phyloP scores from a whole-genome alignment of 2,888 invertebrate genomes.

The Tyria jacobaeae region DNA sequence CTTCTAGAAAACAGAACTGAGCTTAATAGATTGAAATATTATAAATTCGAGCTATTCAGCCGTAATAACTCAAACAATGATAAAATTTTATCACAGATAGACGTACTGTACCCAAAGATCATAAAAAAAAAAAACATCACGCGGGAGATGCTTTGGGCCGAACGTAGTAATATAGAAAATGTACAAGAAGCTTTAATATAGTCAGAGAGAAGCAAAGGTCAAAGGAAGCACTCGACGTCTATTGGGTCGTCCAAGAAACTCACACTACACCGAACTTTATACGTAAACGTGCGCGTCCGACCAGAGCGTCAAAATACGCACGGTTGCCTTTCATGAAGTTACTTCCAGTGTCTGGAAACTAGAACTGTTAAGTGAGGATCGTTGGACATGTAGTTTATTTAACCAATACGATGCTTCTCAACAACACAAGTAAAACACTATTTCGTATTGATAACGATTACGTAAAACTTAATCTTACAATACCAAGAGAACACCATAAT shows the following conservation, averaged over 20 bases:
- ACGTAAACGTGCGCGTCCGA: slow-evolving; percentile 16
- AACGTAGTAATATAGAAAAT: not conserved
- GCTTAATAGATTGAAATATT: too few species aligned
- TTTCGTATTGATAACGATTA: too few species aligned
- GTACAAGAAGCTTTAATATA: not conserved
- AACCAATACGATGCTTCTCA: not conserved
- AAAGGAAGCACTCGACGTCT: slow-evolving; percentile 8
- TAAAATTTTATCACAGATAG: too few species aligned
- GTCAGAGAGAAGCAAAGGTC: not conserved
- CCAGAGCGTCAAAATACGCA: slow-evolving; percentile 22
- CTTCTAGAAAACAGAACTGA: too few species aligned
- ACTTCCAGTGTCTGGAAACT: slow-evolving; percentile 11
- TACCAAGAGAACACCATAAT: too few species aligned
- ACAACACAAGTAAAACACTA: not conserved
- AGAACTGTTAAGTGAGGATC: slow-evolving; percentile 1
- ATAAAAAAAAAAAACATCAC: not conserved
- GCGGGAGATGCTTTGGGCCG: not conserved
- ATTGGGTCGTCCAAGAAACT: slow-evolving; percentile 14
- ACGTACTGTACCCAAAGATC: too few species aligned
- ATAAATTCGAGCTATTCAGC: too few species aligned
- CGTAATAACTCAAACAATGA: too few species aligned
- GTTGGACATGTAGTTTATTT: not conserved
- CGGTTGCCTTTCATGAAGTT: slow-evolving; percentile 28
- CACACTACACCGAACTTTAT: slow-evolving; percentile 20
- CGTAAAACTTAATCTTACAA: too few species aligned